Evolutionary conservation across 2,888 invertebrate genomes (phyloP), one percentile per base, ranked within the genome.

Genomic region (Sericinus montela): DNA sequence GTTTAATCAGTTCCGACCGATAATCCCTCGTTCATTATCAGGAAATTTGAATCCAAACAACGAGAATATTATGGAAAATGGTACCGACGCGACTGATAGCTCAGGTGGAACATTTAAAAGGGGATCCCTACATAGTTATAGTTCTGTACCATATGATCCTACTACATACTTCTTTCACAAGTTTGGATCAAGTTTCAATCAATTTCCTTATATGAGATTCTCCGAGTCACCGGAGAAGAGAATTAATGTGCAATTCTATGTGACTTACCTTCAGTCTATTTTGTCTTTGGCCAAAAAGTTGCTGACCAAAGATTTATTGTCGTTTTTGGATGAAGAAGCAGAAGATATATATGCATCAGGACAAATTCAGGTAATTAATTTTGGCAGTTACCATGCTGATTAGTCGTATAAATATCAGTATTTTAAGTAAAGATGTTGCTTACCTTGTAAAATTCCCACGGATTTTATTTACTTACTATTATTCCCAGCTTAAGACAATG

Each of bases 181-280:
- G 66, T 96, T 96, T 69, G 98, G 98, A 7, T 97, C 98, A 0
- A 96, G 96, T 75, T 98, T 98, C 71, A 95, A 96, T 78, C 96
- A 96, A 75, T 95, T 95, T 64, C 94, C 95, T 0, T 94, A 95
- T 57, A 93, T 95, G 92, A 90, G 94, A 56, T 93, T 94, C 55
- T 92, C 93, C 1, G 95, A 95, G 59, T 92, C 92, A 0, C 92
- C 93, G 0, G 93, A 93, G 52, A 93, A 92, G 68, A 90, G 91
- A 60, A 80, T 83, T n/a, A 90, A 85, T 44, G 86, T 94, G 51
- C 91, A 93, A 59, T 94, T 95, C 65, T 91, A 93, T 10, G 93
- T 96, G 45, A 92, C 93, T 46, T 95, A 97, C 75, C 80, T 97
- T 48, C 93, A 96, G 79, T 94, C 94, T 14, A 93, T 97, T 43